Evolutionary conservation across 2,797 vertebrate species (phyloP), one percentile per base, ranked within the genome.

Genomic region (Borostomias antarcticus): DNA sequence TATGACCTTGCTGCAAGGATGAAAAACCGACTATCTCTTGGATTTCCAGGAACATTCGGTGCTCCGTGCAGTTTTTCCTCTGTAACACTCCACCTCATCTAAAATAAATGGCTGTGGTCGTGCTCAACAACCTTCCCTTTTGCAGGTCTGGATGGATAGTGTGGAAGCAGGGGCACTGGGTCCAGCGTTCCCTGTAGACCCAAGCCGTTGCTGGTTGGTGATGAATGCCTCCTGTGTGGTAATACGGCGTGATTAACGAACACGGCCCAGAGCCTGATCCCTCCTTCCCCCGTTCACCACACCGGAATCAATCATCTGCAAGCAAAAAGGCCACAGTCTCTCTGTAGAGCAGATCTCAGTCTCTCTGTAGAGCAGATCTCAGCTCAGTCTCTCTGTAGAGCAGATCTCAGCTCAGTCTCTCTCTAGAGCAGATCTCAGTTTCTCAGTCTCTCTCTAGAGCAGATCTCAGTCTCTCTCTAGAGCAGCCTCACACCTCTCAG

Each of bases 231-330:
- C 81, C 85, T 87, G 89, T 89, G 88, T 82, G 87, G 85, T 91
- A 90, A 90, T 88, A 83, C 84, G 75, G 80, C 79, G 84, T 90
- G 89, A 92, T 91, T 91, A 89, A 91, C 87, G 87, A 86, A 90
- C 83, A 82, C 75, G 82, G 85, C 85, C 83, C 80, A 64, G 69
- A 86, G 88, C 80, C 82, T 70, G 81, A 84, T 85, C 72, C 84
- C 72, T 78, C 78, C 79, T 80, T 83, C 85, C 74, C 85, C 72
- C 76, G 76, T 78, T 72, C 74, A 47, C 75, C 30, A 74, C 82
- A 86, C 87, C 86, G 85, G 84, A 89, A 91, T 91, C 90, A 90
- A 90, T 91, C 88, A 91, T 83, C 80, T 71, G 71, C 84, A 85
- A 77, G 76, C 85, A 53, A n/a, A 89, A 82, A 86, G 79, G 82